Evolutionary conservation across 2,797 vertebrate genomes (phyloP).

Genomic region (Bufotes viridis): DNA sequence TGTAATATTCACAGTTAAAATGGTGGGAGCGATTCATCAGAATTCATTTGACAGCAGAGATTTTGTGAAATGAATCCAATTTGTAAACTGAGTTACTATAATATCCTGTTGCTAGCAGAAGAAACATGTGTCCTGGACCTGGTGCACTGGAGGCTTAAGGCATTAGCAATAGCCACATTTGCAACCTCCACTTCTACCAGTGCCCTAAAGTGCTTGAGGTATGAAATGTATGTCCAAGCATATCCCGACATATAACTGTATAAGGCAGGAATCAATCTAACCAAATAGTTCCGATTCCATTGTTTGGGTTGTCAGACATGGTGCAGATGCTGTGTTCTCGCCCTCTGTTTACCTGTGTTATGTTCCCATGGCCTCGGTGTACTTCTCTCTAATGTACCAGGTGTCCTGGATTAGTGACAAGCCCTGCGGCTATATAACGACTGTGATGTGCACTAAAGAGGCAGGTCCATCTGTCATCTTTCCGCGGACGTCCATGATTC

Average conservation of each 20-base stretch:
- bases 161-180: too few relatives aligned
- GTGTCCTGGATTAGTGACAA: conserved; percentile 5
- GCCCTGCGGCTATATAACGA: background rate
- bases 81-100: too few relatives aligned
- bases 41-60: too few relatives aligned
- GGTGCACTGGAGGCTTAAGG: too few relatives aligned
- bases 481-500: background rate
- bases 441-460: background rate
- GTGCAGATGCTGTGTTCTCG: background rate
- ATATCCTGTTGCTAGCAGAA: too few relatives aligned
- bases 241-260: background rate
- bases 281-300: background rate
- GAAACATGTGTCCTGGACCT: too few relatives aligned
- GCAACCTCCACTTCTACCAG: too few relatives aligned
- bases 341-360: background rate
- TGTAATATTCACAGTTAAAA: too few relatives aligned
- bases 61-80: too few relatives aligned
- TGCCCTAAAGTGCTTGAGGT: too few relatives aligned
- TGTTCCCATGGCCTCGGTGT: conserved; percentile 7
- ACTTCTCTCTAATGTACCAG: background rate
- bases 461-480: background rate
- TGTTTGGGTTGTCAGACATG: background rate
- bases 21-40: too few relatives aligned
- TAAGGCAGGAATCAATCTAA: background rate
- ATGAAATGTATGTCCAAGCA: too few relatives aligned